These are phyloP conservation scores for Phyllotis vaccarum DNA, from an alignment of 2,797 vertebrate genomes.

Conservation along the genomic window DNA sequence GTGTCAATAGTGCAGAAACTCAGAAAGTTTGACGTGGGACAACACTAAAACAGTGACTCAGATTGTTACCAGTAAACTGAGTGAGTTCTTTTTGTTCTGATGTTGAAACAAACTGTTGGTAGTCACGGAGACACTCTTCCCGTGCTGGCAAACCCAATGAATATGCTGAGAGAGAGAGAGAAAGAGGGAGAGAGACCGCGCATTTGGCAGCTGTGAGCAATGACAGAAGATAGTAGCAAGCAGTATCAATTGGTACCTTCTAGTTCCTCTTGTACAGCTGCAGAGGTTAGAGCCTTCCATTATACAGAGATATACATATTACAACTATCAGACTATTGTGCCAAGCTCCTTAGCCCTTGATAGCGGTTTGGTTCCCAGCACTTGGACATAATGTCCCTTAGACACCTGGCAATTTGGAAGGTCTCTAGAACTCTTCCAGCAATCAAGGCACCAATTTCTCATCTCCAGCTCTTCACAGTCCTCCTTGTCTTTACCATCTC, in stretches of 20 bases:
- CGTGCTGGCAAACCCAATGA: neutral
- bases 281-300: neutral
- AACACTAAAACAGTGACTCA: neutral
- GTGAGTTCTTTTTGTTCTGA: neutral
- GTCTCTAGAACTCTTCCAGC: neutral
- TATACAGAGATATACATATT: neutral
- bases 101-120: neutral
- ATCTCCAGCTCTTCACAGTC: neutral
- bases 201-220: neutral
- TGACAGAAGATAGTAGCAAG: neutral
- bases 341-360: neutral
- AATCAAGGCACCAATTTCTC: neutral
- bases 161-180: neutral
- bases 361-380: neutral
- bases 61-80: neutral
- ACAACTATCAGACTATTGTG: neutral
- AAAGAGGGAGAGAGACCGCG: too few species aligned
- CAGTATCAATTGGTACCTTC: neutral
- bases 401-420: neutral
- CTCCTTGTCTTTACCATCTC: neutral
- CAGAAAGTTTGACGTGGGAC: constrained; percentile 13
- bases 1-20: neutral
- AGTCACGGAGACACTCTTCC: neutral
- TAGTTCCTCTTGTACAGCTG: neutral
- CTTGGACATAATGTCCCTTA: neutral